Base-by-base conservation (phyloP, 2,888 invertebrate genomes). In the Hypolimnas misippus region DNA sequence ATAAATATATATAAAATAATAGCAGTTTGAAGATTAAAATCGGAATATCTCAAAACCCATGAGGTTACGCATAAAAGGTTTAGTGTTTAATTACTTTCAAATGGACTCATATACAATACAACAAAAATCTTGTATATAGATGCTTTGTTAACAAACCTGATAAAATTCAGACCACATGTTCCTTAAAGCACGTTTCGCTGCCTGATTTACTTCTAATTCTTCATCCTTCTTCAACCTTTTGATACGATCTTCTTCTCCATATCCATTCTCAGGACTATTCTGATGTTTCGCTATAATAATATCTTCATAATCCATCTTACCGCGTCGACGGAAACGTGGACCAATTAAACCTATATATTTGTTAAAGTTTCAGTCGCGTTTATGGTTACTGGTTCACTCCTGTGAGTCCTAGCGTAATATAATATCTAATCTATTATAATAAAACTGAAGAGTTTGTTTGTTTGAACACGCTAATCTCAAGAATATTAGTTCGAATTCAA, bases 251-350 rank as follows among this genome's bases (percentile, higher is more conserved):
- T 61, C 67, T 7, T 70, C 84, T 0, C 72, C 75, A 49, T 74
- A 86, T 66, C 87, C 86, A 51, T 85, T 85, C 2, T 81, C 79
- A 12, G 69, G 63, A 29, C 76, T 81, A 65, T 91, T 92, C 66
- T 89, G 89, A 19, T 77, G 66, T 52, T 81, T 78, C 0, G 85
- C 83, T 14, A 92, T 73, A 0, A 93, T 73, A 12, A 93, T 82
- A 52, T 93, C 93, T 67, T 93, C 91, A 67, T 86, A 92, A 62
- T 93, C 93, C 93, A 93, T 93, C 10, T 85, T 78, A 16, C 80
- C 73, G 1, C 76, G 71, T 54, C 88, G 87, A 63, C 84, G 77
- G 42, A 93, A 82, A 55, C 93, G 77, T 0, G 90, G 77, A 1
- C 92, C 91, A 53, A 91, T 83, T 25, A 86, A 62, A 54, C 87